Evolutionary conservation across 2,888 invertebrate genomes (phyloP), one percentile per base, ranked within the genome.

Genomic region (Leuctra nigra): DNA sequence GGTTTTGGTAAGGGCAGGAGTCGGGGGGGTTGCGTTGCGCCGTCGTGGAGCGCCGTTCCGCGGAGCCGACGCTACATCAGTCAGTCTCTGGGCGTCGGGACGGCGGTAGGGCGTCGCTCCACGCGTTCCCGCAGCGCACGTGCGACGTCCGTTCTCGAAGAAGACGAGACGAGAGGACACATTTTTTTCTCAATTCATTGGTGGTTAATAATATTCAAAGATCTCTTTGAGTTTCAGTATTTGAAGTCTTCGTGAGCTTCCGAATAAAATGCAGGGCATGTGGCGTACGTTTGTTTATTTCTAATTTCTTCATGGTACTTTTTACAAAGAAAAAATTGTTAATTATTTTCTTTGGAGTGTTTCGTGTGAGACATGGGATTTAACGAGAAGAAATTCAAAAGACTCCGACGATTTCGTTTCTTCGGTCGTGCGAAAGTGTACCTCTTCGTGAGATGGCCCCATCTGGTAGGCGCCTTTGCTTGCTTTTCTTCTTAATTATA

Each of bases 341-440:
- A 29, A 29, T 29, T 29, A 29, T 7, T 29, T 29, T 29, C 20
- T 44, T 4, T 44, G n/a, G 2, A 20, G 2, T 4, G 44, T 23
- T 44, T 13, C 9, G 50, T 35, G 35, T 35, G 35, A 22, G 52
- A 22, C 64, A 74, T 74, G 77, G 77, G 77, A 64, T 75, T 77
- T 67, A 73, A 75, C 70, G 57, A 77, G 66, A 77, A 74, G 69
- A 78, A 77, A 67, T 72, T 78, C 70, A 72, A 73, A 67, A 73
- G 77, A 65, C 69, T 78, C 62, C 70, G 77, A 64, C 75, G 75
- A 65, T 78, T 79, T 68, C 73, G 78, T 66, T 77, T 80, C 66
- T 79, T 80, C 68, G 79, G 80, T 66, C 72, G 79, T 64, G 79
- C 80, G 60, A 80, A 79, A 68, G 78, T 80, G 62, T 80, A 80